phyloP scores from a whole-genome alignment of 2,888 invertebrate species.

The Synergus gifuensis region DNA sequence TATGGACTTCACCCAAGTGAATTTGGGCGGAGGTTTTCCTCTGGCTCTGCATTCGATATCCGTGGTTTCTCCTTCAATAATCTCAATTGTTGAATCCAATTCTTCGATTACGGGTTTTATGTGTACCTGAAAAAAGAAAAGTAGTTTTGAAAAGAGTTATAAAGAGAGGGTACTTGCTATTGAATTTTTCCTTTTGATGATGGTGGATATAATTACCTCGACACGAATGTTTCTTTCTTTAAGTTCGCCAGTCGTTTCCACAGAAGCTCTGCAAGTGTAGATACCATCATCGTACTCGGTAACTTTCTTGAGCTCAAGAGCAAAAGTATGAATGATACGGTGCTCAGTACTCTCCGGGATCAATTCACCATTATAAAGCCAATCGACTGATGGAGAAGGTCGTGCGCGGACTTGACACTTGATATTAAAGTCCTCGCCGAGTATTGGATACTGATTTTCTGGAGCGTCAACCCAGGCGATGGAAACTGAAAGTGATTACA shows the following conservation, averaged over 20 bases:
- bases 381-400: slow-evolving; percentile 91
- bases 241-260: slow-evolving; percentile 87
- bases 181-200: neutral
- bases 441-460: slow-evolving; percentile 88
- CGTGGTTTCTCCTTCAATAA: slow-evolving; percentile 89
- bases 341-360: slow-evolving; percentile 84
- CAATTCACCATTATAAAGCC: slow-evolving; percentile 88
- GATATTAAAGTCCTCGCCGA: slow-evolving; percentile 87
- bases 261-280: slow-evolving; percentile 93
- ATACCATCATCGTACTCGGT: slow-evolving; percentile 91
- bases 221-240: slow-evolving; percentile 88
- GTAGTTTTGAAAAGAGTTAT: neutral
- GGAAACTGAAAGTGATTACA: slow-evolving; percentile 81
- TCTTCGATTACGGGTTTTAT: slow-evolving; percentile 86
- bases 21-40: slow-evolving; percentile 91
- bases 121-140: slow-evolving; percentile 81
- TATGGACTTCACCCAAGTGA: slow-evolving; percentile 89
- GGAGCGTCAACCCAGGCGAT: slow-evolving; percentile 94
- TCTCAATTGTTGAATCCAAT: slow-evolving; percentile 82
- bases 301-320: slow-evolving; percentile 87
- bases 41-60: slow-evolving; percentile 87
- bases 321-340: slow-evolving; percentile 87
- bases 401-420: slow-evolving; percentile 91
- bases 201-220: slow-evolving; percentile 80
- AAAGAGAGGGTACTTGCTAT: neutral